Base-by-base conservation (phyloP, 2,888 invertebrate species). In the Rhamnusium bicolor region DNA sequence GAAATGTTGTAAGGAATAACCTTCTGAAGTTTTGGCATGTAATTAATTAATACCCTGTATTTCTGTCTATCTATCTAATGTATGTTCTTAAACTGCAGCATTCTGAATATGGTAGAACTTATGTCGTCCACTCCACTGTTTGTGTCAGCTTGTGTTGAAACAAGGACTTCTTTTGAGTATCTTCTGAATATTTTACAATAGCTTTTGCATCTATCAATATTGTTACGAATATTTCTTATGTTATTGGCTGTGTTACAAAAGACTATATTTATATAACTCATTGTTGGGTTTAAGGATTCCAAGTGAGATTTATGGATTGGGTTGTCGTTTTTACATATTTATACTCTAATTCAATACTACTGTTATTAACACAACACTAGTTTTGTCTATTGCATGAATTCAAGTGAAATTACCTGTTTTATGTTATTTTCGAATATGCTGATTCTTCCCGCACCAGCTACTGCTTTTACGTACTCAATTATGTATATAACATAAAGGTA, bases 201-300 rank as follows among this genome's bases (percentile, higher is more conserved):
- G 27, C 24, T 54, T 56, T 27, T 27, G 54, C 4, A n/a, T 40
- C 40, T n/a, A 40, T 56, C 54, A 27, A 56, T 14, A 7, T 24
- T 56, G 54, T 56, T 56, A 14, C 27, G 54, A 27, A 56, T 56
- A 24, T 24, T 14, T 24, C 14, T n/a, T 56, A 56, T 56, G 54
- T 56, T 54, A 54, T 54, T 54, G 54, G 54, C 24, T 54, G 24
- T 27, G 54, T 56, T 56, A 27, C 54, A 27, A 56, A 56, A 56
- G 27, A 8, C 27, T 40, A 40, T 40, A 40, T 40, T 40, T 40
- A 40, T 40, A 40, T 14, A 40, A 40, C 40, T n/a, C 27, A n/a
- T 56, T 27, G 54, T 56, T 14, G 54, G 6, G 54, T 14, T 56
- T 56, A 56, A 40, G 40, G 40, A 40, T 12, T 40, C n/a, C n/a